Percentiles rank a stretch among this genome's conserved stretches.
phyloP scores from a whole-genome alignment of 2,113 vertebrate species.

The Microcebus jonahi region DNA sequence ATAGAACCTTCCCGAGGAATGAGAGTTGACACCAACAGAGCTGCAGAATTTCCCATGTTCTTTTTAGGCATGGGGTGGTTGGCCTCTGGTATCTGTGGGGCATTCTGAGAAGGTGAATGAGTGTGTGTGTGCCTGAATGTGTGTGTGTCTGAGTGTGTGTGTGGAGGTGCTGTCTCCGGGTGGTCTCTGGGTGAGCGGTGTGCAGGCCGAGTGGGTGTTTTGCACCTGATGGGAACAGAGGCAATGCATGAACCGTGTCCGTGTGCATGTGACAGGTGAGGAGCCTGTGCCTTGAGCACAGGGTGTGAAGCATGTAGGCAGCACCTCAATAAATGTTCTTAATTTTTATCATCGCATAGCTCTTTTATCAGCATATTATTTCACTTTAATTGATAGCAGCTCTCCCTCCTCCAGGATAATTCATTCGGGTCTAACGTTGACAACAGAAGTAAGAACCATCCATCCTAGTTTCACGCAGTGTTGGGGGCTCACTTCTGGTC shows the following conservation, averaged over 20 bases:
- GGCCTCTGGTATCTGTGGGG: fast-evolving
- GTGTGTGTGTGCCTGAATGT: too few relatives aligned
- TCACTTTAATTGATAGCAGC: not conserved
- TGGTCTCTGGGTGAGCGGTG: not conserved
- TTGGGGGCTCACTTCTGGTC: not conserved
- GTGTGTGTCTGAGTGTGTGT: too few relatives aligned
- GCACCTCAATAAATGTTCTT: not conserved
- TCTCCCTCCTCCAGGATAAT: not conserved
- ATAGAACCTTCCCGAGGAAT: not conserved
- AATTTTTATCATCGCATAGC: not conserved
- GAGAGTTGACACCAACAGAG: not conserved
- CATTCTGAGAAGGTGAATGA: not conserved
- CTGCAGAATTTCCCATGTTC: not conserved
- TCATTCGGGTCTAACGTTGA: not conserved
- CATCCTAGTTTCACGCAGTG: not conserved
- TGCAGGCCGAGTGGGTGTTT: not conserved
- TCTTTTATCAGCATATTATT: not conserved
- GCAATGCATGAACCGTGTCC: fast-evolving
- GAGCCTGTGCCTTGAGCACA: not conserved
- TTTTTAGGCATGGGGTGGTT: not conserved
- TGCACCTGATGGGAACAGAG: not conserved
- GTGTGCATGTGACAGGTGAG: not conserved
- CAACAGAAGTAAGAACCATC: not conserved
- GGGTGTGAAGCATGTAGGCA: not conserved
- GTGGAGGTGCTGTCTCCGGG: not conserved